Base-by-base conservation (phyloP, 1,140 invertebrate species). In the Dryas iulia region DNA sequence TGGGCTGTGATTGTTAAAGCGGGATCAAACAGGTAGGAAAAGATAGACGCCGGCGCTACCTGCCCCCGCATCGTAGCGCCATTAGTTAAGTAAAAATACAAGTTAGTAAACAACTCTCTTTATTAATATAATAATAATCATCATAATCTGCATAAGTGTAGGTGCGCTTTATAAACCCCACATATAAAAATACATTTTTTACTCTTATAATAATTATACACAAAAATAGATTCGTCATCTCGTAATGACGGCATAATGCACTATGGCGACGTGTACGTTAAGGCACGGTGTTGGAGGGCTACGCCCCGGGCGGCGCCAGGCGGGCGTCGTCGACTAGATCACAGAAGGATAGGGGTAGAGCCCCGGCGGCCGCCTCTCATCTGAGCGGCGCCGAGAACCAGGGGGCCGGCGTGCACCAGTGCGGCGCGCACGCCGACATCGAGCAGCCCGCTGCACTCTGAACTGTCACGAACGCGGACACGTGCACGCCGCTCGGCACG, bases 121-220 rank as follows among this genome's bases (percentile, higher is more conserved):
- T 87, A 86, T 89, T 91, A 76, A 79, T 84, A 84, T 83, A 82
- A 87, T 87, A 89, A 85, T 81, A 86, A 82, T 74, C 66, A 79
- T 86, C 82, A 82, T 85, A 87, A 83, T 89, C 87, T 86, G 81
- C 72, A 84, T 89, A 88, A 88, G 83, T 87, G 82, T 87, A 85
- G 84, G 84, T 84, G 82, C 67, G 80, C 78, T 87, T 87, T 82
- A 88, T 89, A 89, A 89, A 89, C 76, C 82, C 78, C 82, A 86
- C 87, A 84, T 90, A 90, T 84, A 91, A 91, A 91, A 91, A 91
- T 91, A 90, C 85, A 86, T 75, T 86, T 47, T 80, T 83, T 85
- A 84, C 77, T 80, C 74, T 83, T 85, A 87, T 77, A 85, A 71
- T 72, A 67, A 71, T 84, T 86, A 87, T 89, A 86, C 87, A 87